Percentiles rank a stretch among this genome's conserved stretches.
Conservation (phyloP, 35 echinoderm and acorn worm genomes). For the Apostichopus parvimensis region DNA sequence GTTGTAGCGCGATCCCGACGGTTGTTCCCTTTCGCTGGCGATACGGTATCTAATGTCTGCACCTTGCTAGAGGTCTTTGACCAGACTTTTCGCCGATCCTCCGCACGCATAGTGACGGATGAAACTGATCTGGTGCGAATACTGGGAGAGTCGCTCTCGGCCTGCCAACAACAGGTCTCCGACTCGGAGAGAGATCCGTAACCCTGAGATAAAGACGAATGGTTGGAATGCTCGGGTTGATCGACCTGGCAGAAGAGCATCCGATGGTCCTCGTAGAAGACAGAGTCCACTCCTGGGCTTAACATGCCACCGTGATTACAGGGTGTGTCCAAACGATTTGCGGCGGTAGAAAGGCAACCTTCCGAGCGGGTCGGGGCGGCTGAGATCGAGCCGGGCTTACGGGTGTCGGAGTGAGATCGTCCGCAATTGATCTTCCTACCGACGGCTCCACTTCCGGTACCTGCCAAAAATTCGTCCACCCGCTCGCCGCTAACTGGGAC, state of each 20-base stretch:
- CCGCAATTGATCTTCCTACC: slow-evolving; percentile 4
- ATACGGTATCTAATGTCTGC: slow-evolving; percentile 34
- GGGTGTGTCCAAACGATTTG: background rate
- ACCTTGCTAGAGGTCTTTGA: background rate
- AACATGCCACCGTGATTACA: background rate
- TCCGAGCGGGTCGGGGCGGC: background rate
- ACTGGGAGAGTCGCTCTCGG: slow-evolving; percentile 16
- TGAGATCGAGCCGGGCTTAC: background rate
- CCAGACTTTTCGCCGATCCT: slow-evolving; percentile 34
- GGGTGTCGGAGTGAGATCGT: slow-evolving; percentile 19
- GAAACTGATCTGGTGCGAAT: background rate
- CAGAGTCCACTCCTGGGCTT: slow-evolving; percentile 35
- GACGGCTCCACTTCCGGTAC: background rate
- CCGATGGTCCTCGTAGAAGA: slow-evolving; percentile 24
- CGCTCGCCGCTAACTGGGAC: slow-evolving; percentile 34
- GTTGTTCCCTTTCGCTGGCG: background rate
- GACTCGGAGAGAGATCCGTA: slow-evolving; percentile 44
- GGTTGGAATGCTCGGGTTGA: slow-evolving; percentile 39
- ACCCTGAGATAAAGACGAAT: slow-evolving; percentile 42
- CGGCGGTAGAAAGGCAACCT: background rate
- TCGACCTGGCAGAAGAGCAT: background rate
- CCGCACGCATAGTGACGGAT: background rate
- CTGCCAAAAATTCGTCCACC: slow-evolving; percentile 38
- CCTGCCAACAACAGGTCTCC: background rate
- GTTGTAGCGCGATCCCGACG: background rate